These are phyloP conservation scores for Lepidurus couesii DNA, from an alignment of 1,140 invertebrate genomes.

Conservation along the genomic window DNA sequence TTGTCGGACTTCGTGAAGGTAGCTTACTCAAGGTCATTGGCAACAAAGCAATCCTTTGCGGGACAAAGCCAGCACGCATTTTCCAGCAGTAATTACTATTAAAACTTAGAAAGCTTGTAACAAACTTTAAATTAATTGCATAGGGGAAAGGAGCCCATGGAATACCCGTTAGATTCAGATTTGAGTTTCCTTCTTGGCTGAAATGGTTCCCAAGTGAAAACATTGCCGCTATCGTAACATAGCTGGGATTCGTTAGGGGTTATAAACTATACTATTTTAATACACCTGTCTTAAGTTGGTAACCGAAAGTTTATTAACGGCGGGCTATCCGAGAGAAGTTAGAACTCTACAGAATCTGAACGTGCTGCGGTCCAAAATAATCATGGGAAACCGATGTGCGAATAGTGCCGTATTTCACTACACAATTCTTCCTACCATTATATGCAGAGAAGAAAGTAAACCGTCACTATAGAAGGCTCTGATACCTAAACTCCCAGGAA, in stretches of 20 bases:
- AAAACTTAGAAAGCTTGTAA: constrained; percentile 34
- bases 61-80: constrained; percentile 56
- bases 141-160: constrained; percentile 50
- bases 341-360: background rate
- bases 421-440: background rate
- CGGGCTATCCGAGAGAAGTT: background rate
- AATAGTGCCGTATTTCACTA: background rate
- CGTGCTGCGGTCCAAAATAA: background rate
- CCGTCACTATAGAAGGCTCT: background rate
- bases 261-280: background rate
- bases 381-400: background rate
- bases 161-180: constrained; percentile 53
- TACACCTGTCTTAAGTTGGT: background rate
- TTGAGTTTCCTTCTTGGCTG: constrained; percentile 52
- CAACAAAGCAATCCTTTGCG: constrained; percentile 54
- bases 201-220: background rate
- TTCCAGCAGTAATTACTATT: constrained; percentile 55
- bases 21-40: constrained; percentile 58
- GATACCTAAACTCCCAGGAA: background rate
- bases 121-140: constrained; percentile 37
- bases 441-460: background rate
- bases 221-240: background rate
- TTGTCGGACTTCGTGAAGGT: constrained; percentile 67
- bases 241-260: background rate
- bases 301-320: background rate